These are phyloP conservation scores for Blastobasis adustella DNA, from an alignment of 2,888 invertebrate species.

Conservation along the genomic window DNA sequence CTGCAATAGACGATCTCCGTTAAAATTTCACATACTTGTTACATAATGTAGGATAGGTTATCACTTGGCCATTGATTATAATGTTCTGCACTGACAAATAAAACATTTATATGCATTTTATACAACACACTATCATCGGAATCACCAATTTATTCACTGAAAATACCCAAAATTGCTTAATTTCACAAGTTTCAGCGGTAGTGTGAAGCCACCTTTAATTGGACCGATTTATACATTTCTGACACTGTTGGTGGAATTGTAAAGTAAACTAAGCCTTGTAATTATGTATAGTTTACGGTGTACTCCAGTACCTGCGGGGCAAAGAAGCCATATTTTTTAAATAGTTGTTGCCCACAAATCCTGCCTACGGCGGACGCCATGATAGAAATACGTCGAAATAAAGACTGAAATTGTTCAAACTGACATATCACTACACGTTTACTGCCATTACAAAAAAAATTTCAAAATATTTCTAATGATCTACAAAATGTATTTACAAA, in stretches of 20 bases:
- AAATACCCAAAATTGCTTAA: conserved; percentile 35
- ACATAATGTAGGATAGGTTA: conserved; percentile 72
- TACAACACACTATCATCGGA: conserved; percentile 23
- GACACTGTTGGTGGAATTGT: conserved; percentile 22
- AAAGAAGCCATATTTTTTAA: conserved; percentile 82
- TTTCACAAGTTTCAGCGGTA: conserved; percentile 39
- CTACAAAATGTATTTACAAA: too few relatives aligned
- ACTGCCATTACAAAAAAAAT: conserved; percentile 29
- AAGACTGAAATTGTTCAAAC: conserved; percentile 35
- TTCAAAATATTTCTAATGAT: too few relatives aligned
- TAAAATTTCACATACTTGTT: conserved; percentile 62
- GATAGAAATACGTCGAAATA: conserved; percentile 76
- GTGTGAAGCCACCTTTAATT: conserved; percentile 29
- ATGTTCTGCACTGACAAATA: conserved; percentile 20
- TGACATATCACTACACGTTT: conserved; percentile 42
- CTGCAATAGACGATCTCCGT: conserved; percentile 72
- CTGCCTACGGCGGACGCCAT: conserved; percentile 93
- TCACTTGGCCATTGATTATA: conserved; percentile 42
- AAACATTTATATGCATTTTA: conserved; percentile 13
- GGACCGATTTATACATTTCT: conserved; percentile 25
- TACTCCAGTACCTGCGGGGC: conserved; percentile 80
- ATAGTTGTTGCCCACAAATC: conserved; percentile 88
- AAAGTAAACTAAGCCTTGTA: conserved; percentile 22
- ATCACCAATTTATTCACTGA: conserved; percentile 19
- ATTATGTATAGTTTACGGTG: conserved; percentile 31